These are phyloP conservation scores for Pontoporia blainvillei DNA, from an alignment of 2,113 vertebrate genomes.

Conservation along the genomic window DNA sequence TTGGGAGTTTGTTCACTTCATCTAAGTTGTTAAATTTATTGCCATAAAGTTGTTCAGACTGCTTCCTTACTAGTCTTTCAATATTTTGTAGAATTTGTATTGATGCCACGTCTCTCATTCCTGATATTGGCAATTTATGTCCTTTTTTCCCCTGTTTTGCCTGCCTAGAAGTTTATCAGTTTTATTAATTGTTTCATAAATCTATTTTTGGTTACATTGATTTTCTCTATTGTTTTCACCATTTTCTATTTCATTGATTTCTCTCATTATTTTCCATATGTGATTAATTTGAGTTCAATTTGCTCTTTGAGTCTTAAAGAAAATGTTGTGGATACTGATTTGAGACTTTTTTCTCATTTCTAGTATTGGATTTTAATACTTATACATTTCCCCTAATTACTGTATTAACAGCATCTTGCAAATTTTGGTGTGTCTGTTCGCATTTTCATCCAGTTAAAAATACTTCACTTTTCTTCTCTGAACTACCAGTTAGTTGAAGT, in stretches of 20 bases:
- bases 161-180: background rate
- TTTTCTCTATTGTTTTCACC: background rate
- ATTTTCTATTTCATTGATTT: constrained; percentile 15
- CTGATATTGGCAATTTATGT: background rate
- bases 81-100: background rate
- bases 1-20: background rate
- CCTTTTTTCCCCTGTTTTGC: background rate
- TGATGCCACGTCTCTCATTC: background rate
- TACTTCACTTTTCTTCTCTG: background rate
- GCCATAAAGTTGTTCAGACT: background rate
- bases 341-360: background rate
- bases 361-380: background rate
- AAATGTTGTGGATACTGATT: background rate
- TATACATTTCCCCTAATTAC: background rate
- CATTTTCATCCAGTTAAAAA: background rate
- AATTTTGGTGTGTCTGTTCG: background rate
- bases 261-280: background rate
- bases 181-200: background rate
- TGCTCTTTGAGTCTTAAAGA: background rate
- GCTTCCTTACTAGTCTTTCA: background rate
- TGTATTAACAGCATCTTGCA: background rate
- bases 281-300: background rate
- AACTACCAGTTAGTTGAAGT: background rate
- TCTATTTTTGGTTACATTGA: background rate
- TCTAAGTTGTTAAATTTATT: background rate